Conservation (phyloP, 2,888 invertebrate species). For the Hipparchia semele region DNA sequence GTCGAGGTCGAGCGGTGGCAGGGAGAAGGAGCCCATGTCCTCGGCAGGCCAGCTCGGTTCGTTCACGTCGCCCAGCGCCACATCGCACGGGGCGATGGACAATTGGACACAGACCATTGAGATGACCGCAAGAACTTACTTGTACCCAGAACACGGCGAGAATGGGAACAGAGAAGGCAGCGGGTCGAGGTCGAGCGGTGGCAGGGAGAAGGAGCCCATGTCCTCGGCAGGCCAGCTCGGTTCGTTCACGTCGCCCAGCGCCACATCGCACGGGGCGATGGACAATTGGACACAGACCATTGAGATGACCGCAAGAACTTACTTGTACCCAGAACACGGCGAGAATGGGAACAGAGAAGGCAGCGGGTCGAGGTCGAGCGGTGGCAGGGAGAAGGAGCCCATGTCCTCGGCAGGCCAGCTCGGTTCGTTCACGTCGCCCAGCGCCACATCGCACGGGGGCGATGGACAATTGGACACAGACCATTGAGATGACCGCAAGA, state of each 20-base stretch:
- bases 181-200: constrained; percentile 93
- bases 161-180: constrained; percentile 93
- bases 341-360: constrained; percentile 94
- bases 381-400: constrained; percentile 92
- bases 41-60: constrained; percentile 86
- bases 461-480: no score
- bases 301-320: constrained; percentile 59
- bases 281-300: no score
- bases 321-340: constrained; percentile 92
- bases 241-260: constrained; percentile 68
- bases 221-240: constrained; percentile 88
- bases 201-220: constrained; percentile 93
- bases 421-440: constrained; percentile 75
- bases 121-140: constrained; percentile 80
- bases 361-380: constrained; percentile 93
- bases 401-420: constrained; percentile 90
- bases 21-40: constrained; percentile 93
- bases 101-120: no score
- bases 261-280: constrained; percentile 69
- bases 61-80: constrained; percentile 65
- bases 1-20: constrained; percentile 93
- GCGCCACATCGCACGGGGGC: constrained; percentile 27
- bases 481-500: constrained; percentile 32
- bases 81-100: no score
- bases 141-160: constrained; percentile 92